phyloP scores from a whole-genome alignment of 2,113 vertebrate species.

The Percina caprodes region DNA sequence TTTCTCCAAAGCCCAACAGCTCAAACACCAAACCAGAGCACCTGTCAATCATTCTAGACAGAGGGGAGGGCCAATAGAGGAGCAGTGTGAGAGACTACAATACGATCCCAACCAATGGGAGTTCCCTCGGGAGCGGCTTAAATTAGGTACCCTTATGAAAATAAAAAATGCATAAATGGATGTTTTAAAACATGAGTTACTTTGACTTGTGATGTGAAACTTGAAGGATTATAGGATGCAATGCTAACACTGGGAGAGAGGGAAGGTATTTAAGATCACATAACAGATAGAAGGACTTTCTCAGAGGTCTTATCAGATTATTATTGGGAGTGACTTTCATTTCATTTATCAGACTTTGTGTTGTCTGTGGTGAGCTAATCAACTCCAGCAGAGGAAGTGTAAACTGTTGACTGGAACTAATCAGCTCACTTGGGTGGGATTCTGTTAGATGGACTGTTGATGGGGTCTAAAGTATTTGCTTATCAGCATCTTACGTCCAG shows the following conservation, averaged over 20 bases:
- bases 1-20: constrained; percentile 82
- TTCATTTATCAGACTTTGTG: constrained; percentile 72
- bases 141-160: constrained; percentile 85
- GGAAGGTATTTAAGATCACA: constrained; percentile 54
- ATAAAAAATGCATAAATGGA: background rate
- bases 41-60: constrained; percentile 93
- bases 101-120: constrained; percentile 96
- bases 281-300: constrained; percentile 60
- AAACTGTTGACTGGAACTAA: constrained; percentile 70
- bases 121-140: constrained; percentile 93
- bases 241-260: constrained; percentile 7
- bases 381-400: constrained; percentile 47
- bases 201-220: constrained; percentile 10
- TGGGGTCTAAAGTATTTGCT: constrained; percentile 31
- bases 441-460: constrained; percentile 36
- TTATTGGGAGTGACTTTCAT: constrained; percentile 76
- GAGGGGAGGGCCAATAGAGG: constrained; percentile 88
- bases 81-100: constrained; percentile 90
- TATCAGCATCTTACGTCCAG: constrained; percentile 55
- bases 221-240: constrained; percentile 5
- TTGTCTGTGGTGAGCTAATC: constrained; percentile 69
- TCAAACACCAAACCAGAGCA: constrained; percentile 87
- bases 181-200: background rate
- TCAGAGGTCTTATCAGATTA: constrained; percentile 78
- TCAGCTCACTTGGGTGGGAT: constrained; percentile 68